Percentiles rank a stretch among this genome's conserved stretches.
These are phyloP conservation scores for Telmatherina bonti DNA, from an alignment of 2,797 vertebrate species.

Conservation along the genomic window DNA sequence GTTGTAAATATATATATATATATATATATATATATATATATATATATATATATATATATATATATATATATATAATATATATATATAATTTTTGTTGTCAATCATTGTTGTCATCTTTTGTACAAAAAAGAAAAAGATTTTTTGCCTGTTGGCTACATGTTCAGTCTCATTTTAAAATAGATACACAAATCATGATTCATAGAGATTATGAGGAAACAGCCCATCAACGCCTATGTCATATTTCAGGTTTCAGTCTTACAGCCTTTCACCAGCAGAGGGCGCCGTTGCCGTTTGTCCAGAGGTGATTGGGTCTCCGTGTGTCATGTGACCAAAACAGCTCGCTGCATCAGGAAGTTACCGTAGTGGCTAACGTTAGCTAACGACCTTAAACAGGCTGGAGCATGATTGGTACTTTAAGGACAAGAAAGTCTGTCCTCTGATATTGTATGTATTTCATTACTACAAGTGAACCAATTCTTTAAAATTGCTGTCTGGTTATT, in stretches of 20 bases:
- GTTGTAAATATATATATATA: too few species aligned
- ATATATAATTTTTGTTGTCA: too few species aligned
- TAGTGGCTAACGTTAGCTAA: neutral
- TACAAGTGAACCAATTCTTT: neutral
- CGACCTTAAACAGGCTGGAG: neutral
- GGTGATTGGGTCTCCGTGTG: neutral
- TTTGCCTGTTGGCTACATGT: neutral
- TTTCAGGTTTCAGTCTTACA: too few species aligned
- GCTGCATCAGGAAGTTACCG: constrained; percentile 9
- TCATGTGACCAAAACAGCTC: constrained; percentile 64
- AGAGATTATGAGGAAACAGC: too few species aligned
- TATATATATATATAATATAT: too few species aligned
- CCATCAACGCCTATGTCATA: too few species aligned
- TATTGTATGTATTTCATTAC: neutral
- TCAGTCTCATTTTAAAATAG: neutral
- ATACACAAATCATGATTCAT: neutral
- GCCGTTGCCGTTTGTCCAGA: constrained; percentile 2
- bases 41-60: too few species aligned
- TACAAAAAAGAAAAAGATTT: neutral
- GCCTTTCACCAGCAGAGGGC: constrained; percentile 46
- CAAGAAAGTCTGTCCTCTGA: neutral
- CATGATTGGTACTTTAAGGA: neutral
- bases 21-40: too few species aligned
- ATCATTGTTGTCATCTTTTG: too few species aligned
- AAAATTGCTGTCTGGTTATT: neutral